Percentiles rank a stretch among this genome's conserved stretches.
Conservation (phyloP, 2,888 invertebrate species). For the Pterobdella sp. region DNA sequence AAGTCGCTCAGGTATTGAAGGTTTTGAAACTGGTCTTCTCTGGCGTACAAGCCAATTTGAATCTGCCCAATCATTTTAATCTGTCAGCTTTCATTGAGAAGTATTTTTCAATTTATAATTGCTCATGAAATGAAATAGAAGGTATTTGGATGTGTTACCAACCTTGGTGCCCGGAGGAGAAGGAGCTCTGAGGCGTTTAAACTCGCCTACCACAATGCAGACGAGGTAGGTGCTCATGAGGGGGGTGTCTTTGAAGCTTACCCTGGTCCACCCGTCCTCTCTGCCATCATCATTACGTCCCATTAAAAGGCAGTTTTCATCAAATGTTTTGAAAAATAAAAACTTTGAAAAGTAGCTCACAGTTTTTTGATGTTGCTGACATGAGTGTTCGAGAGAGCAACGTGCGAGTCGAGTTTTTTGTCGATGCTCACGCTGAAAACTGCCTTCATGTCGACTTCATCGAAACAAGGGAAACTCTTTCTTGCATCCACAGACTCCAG, state of each 20-base stretch:
- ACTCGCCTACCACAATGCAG: conserved; percentile 34
- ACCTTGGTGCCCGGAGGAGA: conserved; percentile 9
- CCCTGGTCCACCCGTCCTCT: conserved; percentile 32
- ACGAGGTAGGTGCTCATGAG: conserved; percentile 34
- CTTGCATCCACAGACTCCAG: conserved; percentile 31
- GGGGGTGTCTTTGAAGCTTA: conserved; percentile 31
- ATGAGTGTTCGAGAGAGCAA: conserved; percentile 13
- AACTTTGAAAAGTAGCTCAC: not conserved
- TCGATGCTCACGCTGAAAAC: conserved; percentile 29
- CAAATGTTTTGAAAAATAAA: too few relatives aligned
- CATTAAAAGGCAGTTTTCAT: not conserved
- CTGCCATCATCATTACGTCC: conserved; percentile 24
- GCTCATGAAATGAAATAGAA: too few relatives aligned
- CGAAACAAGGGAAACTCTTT: conserved; percentile 32
- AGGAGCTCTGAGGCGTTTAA: not conserved
- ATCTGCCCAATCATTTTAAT: too few relatives aligned
- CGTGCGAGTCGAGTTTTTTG: not conserved
- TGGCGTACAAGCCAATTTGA: conserved; percentile 13
- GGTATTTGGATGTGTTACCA: not conserved
- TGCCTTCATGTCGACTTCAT: conserved; percentile 34
- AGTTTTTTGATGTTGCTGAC: not conserved
- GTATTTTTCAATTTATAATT: not conserved
- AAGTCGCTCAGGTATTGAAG: conserved; percentile 20
- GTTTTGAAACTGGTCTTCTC: not conserved
- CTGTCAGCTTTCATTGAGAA: too few relatives aligned